phyloP scores from a whole-genome alignment of 2,888 invertebrate genomes.

The Alviniconcha strummeri region DNA sequence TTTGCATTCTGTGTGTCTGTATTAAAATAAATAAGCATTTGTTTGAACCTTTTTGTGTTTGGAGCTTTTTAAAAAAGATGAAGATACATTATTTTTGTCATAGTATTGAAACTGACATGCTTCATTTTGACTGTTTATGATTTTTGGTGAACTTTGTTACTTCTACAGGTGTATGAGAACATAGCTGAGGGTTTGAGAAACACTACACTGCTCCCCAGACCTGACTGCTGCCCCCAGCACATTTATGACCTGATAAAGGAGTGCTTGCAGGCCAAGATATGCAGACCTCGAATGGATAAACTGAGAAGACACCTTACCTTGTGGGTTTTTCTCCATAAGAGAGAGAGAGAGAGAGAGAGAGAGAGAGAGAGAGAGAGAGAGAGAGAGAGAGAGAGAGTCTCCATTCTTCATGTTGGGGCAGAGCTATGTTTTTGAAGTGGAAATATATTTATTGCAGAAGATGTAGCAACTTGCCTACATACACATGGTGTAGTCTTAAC shows the following conservation, averaged over 20 bases:
- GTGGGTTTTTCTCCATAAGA: background rate
- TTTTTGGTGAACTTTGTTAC: background rate
- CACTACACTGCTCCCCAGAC: background rate
- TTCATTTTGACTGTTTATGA: background rate
- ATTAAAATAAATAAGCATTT: background rate
- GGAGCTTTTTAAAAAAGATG: too few species aligned
- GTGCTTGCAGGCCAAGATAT: background rate
- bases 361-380: too few species aligned
- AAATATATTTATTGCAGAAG: too few species aligned
- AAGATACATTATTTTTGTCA: background rate
- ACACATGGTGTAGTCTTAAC: too few species aligned
- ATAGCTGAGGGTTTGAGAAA: background rate
- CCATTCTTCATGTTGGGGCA: too few species aligned
- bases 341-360: too few species aligned
- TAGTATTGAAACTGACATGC: background rate
- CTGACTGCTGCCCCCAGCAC: conserved; percentile 10
- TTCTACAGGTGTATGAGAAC: conserved; percentile 19
- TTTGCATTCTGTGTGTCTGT: background rate
- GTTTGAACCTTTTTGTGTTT: background rate
- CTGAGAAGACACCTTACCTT: background rate
- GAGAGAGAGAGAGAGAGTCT: too few species aligned
- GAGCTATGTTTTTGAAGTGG: too few species aligned
- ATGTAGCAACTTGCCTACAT: too few species aligned
- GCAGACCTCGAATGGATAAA: background rate
- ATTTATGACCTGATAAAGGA: background rate